Evolutionary conservation across 35 echinoderm and acorn worm genomes (phyloP).

Genomic region (Eucidaris tribuloides): DNA sequence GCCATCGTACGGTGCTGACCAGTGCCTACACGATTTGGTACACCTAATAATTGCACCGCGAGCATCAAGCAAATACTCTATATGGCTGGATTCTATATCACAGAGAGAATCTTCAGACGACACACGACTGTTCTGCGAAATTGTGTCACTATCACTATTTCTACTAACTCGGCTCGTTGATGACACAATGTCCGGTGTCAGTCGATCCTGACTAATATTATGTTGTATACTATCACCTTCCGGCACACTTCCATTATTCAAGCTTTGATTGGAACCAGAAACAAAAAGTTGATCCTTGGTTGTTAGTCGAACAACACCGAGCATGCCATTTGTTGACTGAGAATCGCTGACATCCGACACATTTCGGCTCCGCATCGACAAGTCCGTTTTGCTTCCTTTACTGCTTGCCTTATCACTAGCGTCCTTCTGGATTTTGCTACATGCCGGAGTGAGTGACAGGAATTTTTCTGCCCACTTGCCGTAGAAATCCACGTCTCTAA

Average conservation of each 20-base stretch:
- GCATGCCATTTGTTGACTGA: background rate
- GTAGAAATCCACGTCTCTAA: constrained; percentile 68
- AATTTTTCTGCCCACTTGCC: constrained; percentile 79
- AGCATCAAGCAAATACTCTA: constrained; percentile 88
- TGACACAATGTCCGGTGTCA: background rate
- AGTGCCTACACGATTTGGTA: constrained; percentile 46
- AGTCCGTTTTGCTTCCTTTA: background rate
- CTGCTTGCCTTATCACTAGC: background rate
- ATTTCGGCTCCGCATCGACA: background rate
- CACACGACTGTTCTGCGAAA: background rate
- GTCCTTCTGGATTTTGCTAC: constrained; percentile 27
- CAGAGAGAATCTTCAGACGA: background rate
- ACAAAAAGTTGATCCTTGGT: background rate
- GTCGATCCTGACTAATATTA: background rate
- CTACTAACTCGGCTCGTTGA: background rate
- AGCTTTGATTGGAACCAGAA: constrained; percentile 11
- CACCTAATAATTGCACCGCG: constrained; percentile 61
- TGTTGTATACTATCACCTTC: background rate
- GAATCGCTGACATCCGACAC: background rate
- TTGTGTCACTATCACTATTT: constrained; percentile 13
- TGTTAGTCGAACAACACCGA: background rate
- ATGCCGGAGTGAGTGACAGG: constrained; percentile 68
- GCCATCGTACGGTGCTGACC: constrained; percentile 84
- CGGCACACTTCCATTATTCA: background rate
- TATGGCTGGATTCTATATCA: constrained; percentile 65